Base-by-base conservation (phyloP, 2,888 invertebrate species). In the Prostheceraeus crozeri region DNA sequence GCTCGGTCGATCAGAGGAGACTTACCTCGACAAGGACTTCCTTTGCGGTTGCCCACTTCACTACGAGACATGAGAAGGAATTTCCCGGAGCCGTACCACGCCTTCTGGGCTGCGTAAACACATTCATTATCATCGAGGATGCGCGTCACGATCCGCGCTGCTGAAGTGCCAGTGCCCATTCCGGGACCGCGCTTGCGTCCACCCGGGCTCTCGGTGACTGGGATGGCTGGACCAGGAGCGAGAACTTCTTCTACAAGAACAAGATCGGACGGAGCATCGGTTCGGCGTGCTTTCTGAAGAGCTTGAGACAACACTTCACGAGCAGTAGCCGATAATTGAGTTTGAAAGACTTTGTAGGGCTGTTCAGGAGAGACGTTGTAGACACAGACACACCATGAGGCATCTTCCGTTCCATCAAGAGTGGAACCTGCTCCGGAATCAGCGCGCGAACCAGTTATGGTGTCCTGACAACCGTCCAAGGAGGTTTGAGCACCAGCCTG, bases 281-380 rank as follows among this genome's bases (percentile, higher is more conserved):
- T 52, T 16, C 51, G 11, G 25, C 30, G 23, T 11, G 57, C 51
- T 52, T 57, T 57, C 6, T 27, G 27, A 11, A 57, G 11, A 23
- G 51, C 51, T 30, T 57, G 19, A 46, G 88, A 85, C 1, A 91
- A 82, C 1, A 91, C 87, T 70, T 89, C 89, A 60, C 87, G 86
- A 0, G 89, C 86, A 2, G 87, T 85, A 2, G 89, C 88, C 64
- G 83, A 84, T 2, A 86, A 79, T 4, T 77, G 76, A 1, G 79
- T 78, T 62, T 89, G 85, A 28, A 93, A 78, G 67, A 91, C 90
- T 3, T 90, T 89, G 74, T 93, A 91, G 0, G 91, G 90, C 68
- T 91, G 90, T 74, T 90, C 89, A 0, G 88, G 87, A 0, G 89
- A 88, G 0, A 93, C 90, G 72, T 91, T 90, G 76, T 90, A 89